Evolutionary conservation across 2,113 vertebrate genomes (phyloP), one percentile per base, ranked within the genome.

Genomic region (Copsychus sechellarum): DNA sequence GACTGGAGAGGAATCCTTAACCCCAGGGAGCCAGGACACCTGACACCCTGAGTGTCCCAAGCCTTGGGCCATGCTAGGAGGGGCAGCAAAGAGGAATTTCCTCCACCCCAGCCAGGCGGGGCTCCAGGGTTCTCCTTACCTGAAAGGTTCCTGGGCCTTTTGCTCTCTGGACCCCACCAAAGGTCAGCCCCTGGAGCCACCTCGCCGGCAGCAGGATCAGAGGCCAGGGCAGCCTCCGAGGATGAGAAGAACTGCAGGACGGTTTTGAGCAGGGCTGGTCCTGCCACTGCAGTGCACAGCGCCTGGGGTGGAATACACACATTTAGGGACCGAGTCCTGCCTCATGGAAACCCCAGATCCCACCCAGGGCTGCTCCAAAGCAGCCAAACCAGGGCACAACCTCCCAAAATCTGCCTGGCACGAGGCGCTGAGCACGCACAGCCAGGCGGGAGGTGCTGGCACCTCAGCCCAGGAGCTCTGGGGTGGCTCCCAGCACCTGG

Each of bases 211-310:
- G 72, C 45, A 8, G 61, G 14, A 2, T 96, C 95, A 57, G 84
- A 23, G 0, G 53, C 73, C 77, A 85, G 77, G 54, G 96, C 95
- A 3, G 96, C 97, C 82, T 99, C 99, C 0, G 91, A 50, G 56
- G 98, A 98, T 2, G 99, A 98, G 96, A 99, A 99, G 76, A 99
- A 98, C 95, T 98, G 98, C 86, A 98, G 98, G 97, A 99, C 96
- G 1, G 98, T 99, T 97, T 99, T 99, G 77, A 99, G 97, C 54
- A 99, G 96, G 56, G 98, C 98, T 91, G 99, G 99, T 81, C 99
- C 99, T 38, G 98, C 94, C 82, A 99, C 98, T 0, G 99, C 99
- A 4, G 98, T 42, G 65, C 99, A 99, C 60, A 99, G 96, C 0
- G 97, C 98, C 99, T 99, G 80, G 19, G 67, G 57, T 5, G 23